These are phyloP conservation scores for Diplosoma virens DNA, from an alignment of 23 tunicate species.

Conservation along the genomic window DNA sequence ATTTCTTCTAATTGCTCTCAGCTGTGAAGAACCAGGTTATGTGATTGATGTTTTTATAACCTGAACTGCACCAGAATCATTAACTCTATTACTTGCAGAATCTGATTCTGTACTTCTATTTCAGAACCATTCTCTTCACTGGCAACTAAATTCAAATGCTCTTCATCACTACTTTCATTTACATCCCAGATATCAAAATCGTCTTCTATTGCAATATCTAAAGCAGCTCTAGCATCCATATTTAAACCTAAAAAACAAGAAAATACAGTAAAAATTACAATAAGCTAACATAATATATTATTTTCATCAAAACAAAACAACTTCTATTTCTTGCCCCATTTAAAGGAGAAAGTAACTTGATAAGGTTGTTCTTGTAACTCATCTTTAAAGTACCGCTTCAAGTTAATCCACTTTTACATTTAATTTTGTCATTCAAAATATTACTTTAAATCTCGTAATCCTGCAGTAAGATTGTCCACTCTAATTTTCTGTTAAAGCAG, in stretches of 20 bases:
- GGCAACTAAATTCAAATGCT: not conserved
- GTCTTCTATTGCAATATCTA: not conserved
- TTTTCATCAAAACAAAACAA: not conserved
- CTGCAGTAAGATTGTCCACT: too few relatives aligned
- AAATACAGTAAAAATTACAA: too few relatives aligned
- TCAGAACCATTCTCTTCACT: not conserved
- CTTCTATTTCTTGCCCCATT: not conserved
- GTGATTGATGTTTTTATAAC: not conserved
- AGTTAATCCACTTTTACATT: too few relatives aligned
- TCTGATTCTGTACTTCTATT: not conserved
- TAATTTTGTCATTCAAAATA: too few relatives aligned
- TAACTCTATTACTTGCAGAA: not conserved
- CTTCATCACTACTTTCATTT: not conserved
- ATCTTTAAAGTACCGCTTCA: too few relatives aligned
- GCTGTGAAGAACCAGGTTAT: too few relatives aligned
- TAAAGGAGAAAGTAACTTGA: not conserved
- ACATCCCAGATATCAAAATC: not conserved
- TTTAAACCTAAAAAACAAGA: not conserved
- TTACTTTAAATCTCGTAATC: too few relatives aligned
- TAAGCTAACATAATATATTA: not conserved
- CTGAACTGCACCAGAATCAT: not conserved
- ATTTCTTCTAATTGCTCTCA: not conserved
- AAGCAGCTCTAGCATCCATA: not conserved
- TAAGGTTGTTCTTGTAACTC: conserved; percentile 1
- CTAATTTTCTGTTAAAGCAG: too few relatives aligned